These are phyloP conservation scores for Lamellibrachia columna DNA, from an alignment of 2,888 invertebrate genomes.

Conservation along the genomic window DNA sequence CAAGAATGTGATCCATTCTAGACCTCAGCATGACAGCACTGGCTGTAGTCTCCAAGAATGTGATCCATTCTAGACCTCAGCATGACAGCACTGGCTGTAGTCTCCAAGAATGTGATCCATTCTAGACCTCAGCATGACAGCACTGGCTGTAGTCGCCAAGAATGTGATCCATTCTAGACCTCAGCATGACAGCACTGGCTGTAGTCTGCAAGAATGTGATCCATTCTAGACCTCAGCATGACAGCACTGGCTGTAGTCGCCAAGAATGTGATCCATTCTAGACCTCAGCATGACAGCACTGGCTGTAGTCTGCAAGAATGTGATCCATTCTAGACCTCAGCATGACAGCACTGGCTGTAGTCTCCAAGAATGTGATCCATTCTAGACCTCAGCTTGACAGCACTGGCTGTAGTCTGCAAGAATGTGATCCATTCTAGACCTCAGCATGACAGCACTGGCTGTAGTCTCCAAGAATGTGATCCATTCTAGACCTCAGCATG, in stretches of 20 bases:
- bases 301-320: no score
- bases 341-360: no score
- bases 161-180: neutral
- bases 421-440: neutral
- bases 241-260: no score
- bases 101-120: neutral
- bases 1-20: neutral
- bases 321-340: neutral
- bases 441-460: no score
- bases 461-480: no score
- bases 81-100: no score
- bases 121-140: neutral
- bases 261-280: neutral
- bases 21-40: neutral
- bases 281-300: neutral
- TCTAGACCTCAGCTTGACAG: neutral
- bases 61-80: neutral
- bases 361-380: neutral
- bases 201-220: no score
- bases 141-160: no score
- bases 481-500: neutral
- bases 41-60: no score
- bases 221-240: neutral
- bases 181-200: no score
- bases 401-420: no score